Conservation (phyloP, 53 echinoderm and acorn worm species). For the Holothuria scabra region DNA sequence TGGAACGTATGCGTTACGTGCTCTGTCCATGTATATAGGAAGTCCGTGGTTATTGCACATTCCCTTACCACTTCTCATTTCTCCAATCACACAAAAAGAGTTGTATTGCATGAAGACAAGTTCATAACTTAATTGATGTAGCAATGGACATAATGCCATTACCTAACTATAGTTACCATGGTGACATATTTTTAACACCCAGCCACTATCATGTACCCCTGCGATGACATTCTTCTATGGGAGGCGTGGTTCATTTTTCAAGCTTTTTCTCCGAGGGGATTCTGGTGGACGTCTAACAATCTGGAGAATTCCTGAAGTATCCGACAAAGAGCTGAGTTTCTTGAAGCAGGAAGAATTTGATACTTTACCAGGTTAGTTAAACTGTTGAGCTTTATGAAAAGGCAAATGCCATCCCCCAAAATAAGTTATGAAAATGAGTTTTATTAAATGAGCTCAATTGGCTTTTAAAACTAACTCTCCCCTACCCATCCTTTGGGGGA, state of each 20-base stretch:
- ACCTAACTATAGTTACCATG: too few relatives aligned
- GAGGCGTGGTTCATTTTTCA: slow-evolving; percentile 92
- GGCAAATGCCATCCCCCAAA: too few relatives aligned
- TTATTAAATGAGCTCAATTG: not conserved
- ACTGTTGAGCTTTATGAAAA: not conserved
- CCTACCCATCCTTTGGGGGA: too few relatives aligned
- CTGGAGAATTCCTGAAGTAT: slow-evolving; percentile 97
- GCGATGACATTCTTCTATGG: slow-evolving; percentile 99
- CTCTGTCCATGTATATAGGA: too few relatives aligned
- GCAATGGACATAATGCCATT: too few relatives aligned
- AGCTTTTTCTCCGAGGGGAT: slow-evolving; percentile 91
- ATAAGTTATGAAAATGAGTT: not conserved
- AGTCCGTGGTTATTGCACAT: too few relatives aligned
- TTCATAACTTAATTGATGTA: too few relatives aligned
- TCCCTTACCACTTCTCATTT: too few relatives aligned
- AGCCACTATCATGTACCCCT: slow-evolving; percentile 95
- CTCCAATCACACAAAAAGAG: too few relatives aligned
- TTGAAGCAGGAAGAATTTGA: slow-evolving; percentile 99
- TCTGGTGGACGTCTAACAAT: slow-evolving; percentile 84
- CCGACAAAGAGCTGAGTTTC: slow-evolving; percentile 96
- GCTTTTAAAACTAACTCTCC: not conserved
- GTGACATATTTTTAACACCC: not conserved
- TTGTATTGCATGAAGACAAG: too few relatives aligned
- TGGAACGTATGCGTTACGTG: too few relatives aligned
- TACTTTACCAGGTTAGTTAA: slow-evolving; percentile 77